phyloP scores from a whole-genome alignment of 1,140 invertebrate species.

The Phenacoccus solenopsis region DNA sequence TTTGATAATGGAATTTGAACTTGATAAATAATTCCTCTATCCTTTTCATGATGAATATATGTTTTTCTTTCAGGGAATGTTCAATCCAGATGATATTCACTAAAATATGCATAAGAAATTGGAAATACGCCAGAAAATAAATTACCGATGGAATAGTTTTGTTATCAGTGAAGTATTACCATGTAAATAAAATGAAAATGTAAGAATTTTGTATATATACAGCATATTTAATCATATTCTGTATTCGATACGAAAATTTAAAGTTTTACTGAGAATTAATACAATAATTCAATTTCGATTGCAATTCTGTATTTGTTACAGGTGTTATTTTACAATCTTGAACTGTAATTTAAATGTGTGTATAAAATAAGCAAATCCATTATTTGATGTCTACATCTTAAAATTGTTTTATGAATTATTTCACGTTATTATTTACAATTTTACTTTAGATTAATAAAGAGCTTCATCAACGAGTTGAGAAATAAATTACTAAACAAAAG shows the following conservation, averaged over 20 bases:
- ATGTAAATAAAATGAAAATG: background rate
- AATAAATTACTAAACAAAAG: background rate
- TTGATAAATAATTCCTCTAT: background rate
- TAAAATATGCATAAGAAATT: background rate
- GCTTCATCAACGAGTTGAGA: background rate
- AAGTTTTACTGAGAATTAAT: too few relatives aligned
- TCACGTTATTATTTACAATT: background rate
- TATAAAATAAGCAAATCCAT: background rate
- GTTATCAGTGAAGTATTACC: background rate
- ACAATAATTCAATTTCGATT: background rate
- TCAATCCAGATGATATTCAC: slow-evolving; percentile 58
- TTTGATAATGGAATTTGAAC: background rate
- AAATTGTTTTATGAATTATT: slow-evolving; percentile 4
- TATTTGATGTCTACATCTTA: background rate
- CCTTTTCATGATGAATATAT: slow-evolving; percentile 20
- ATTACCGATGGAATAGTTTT: background rate
- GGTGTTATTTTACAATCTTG: background rate
- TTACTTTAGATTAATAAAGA: background rate
- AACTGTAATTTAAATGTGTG: background rate
- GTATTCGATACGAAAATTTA: background rate
- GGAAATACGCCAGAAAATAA: background rate
- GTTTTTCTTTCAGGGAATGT: slow-evolving; percentile 59
- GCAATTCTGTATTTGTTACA: background rate
- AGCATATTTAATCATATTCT: background rate
- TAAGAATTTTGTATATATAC: background rate